These are phyloP conservation scores for Brachylomia viminalis DNA, from an alignment of 2,888 invertebrate genomes.

Conservation along the genomic window DNA sequence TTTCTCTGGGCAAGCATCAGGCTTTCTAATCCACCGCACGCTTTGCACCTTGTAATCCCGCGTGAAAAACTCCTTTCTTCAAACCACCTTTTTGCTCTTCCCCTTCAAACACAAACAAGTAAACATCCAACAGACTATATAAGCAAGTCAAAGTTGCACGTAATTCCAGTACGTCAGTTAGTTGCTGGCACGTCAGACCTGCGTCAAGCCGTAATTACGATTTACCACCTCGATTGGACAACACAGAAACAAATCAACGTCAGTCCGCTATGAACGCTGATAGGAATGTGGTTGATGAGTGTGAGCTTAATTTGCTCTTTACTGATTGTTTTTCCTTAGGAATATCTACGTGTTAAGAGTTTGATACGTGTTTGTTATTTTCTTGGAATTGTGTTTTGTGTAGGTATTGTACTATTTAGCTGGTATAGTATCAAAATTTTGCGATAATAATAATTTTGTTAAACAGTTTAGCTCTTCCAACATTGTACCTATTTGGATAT, in stretches of 20 bases:
- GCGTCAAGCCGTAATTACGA: constrained; percentile 79
- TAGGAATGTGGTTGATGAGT: constrained; percentile 55
- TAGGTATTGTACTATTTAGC: not conserved
- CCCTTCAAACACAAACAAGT: constrained; percentile 45
- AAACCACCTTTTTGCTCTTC: constrained; percentile 25
- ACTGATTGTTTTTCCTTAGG: constrained; percentile 62
- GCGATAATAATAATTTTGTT: not conserved
- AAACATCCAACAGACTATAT: constrained; percentile 22
- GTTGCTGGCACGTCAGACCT: constrained; percentile 72
- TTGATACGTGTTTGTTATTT: constrained; percentile 23
- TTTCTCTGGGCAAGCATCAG: not conserved
- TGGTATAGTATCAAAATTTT: not conserved
- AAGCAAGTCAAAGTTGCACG: constrained; percentile 38
- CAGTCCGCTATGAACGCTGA: constrained; percentile 58
- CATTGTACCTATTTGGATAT: not conserved
- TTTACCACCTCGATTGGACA: constrained; percentile 77
- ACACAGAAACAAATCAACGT: constrained; percentile 78
- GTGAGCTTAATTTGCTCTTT: constrained; percentile 58
- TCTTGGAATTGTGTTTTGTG: not conserved
- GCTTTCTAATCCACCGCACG: constrained; percentile 17
- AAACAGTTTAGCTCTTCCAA: not conserved
- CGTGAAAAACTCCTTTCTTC: constrained; percentile 23
- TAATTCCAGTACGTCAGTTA: constrained; percentile 49
- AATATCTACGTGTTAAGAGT: constrained; percentile 26
- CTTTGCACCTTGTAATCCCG: constrained; percentile 6